Evolutionary conservation across 1,140 invertebrate species (phyloP).

Genomic region (Lepidostoma basale): DNA sequence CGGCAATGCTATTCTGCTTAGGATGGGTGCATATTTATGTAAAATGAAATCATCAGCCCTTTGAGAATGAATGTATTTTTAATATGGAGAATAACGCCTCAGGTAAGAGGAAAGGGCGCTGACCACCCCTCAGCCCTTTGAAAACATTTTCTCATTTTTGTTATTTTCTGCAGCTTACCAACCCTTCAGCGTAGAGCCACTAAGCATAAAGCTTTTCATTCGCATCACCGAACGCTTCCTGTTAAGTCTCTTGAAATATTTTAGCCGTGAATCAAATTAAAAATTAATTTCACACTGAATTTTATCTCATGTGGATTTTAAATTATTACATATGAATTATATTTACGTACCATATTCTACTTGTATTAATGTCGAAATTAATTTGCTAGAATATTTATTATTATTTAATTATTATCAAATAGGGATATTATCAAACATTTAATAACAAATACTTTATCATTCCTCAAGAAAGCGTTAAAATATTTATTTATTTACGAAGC

Average conservation of each 20-base stretch:
- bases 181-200: conserved; percentile 4
- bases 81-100: conserved; percentile 35
- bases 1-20: too few species aligned
- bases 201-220: conserved; percentile 27
- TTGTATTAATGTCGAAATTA: too few species aligned
- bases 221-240: neutral
- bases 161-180: conserved; percentile 16
- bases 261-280: neutral
- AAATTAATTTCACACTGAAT: too few species aligned
- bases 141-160: conserved; percentile 36
- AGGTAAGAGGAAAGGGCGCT: conserved; percentile 19
- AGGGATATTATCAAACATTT: too few species aligned
- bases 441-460: too few species aligned
- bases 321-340: too few species aligned
- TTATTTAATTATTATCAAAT: too few species aligned
- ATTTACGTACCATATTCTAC: too few species aligned
- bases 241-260: neutral
- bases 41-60: conserved; percentile 26
- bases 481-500: too few species aligned
- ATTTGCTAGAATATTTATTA: too few species aligned
- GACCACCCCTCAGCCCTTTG: conserved; percentile 14
- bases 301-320: too few species aligned
- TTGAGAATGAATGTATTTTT: conserved; percentile 39
- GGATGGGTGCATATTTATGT: conserved; percentile 19
- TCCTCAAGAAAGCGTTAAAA: too few species aligned